A percentile compares a stretch with the other conserved stretches of the same genome.
phyloP scores from a whole-genome alignment of 1,140 invertebrate species.

The Bombus haemorrhoidalis region DNA sequence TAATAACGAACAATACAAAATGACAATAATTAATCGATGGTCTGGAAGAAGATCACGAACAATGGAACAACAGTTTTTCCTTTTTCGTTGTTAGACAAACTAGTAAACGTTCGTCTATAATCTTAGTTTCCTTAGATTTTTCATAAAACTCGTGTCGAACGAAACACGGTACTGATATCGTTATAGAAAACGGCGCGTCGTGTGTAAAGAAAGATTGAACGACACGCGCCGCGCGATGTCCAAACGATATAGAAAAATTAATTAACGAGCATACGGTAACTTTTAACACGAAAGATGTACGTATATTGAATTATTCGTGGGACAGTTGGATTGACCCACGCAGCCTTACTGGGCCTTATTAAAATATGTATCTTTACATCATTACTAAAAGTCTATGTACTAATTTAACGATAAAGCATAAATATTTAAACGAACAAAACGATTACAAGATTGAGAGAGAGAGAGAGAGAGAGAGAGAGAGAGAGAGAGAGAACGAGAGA shows the following conservation, averaged over 20 bases:
- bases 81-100: conserved; percentile 6
- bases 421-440: conserved; percentile 67
- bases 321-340: conserved; percentile 78
- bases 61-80: conserved; percentile 10
- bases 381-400: conserved; percentile 77
- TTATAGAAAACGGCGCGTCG: background rate
- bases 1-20: conserved; percentile 60
- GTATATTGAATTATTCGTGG: conserved; percentile 80
- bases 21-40: conserved; percentile 60
- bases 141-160: background rate
- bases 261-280: conserved; percentile 21
- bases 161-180: background rate
- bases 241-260: background rate
- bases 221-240: background rate
- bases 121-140: background rate
- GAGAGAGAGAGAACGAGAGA: conserved; percentile 4
- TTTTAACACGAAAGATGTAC: conserved; percentile 51
- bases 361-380: conserved; percentile 82
- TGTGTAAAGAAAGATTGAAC: background rate
- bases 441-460: conserved; percentile 51
- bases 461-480: conserved; percentile 9
- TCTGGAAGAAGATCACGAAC: conserved; percentile 29
- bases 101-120: background rate
- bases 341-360: conserved; percentile 83
- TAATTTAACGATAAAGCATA: conserved; percentile 69